phyloP scores from a whole-genome alignment of 1,140 invertebrate genomes.

The Chelonus insularis region DNA sequence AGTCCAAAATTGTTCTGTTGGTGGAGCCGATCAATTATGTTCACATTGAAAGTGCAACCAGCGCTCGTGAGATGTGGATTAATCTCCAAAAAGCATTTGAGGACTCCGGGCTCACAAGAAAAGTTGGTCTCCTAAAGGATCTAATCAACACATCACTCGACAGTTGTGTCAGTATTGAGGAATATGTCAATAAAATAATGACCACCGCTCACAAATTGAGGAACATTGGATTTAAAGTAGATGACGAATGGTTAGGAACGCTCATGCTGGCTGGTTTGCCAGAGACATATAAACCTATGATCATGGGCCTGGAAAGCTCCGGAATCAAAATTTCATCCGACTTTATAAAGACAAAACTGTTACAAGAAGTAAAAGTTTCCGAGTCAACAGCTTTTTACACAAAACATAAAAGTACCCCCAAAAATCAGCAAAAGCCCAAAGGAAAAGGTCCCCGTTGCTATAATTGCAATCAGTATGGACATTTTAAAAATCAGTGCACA shows the following conservation, averaged over 20 bases:
- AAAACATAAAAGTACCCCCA: not conserved
- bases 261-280: constrained; percentile 47
- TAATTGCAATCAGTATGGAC: constrained; percentile 3
- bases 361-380: constrained; percentile 40
- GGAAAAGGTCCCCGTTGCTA: constrained; percentile 4
- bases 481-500: not conserved
- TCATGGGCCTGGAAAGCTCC: constrained; percentile 50
- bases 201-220: constrained; percentile 42
- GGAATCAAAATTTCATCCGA: constrained; percentile 45
- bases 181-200: constrained; percentile 47
- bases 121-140: too few species aligned
- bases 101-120: too few species aligned
- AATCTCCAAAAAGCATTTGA: too few species aligned
- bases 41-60: constrained; percentile 35
- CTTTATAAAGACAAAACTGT: constrained; percentile 48
- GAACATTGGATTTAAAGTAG: constrained; percentile 42
- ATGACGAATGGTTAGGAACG: constrained; percentile 47
- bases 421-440: not conserved
- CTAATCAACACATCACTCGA: constrained; percentile 40
- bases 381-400: not conserved
- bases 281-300: constrained; percentile 51
- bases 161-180: constrained; percentile 38
- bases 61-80: constrained; percentile 41
- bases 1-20: constrained; percentile 40
- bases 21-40: constrained; percentile 43